phyloP scores from a whole-genome alignment of 1,140 invertebrate genomes.

The Paralvinella palmiformis region DNA sequence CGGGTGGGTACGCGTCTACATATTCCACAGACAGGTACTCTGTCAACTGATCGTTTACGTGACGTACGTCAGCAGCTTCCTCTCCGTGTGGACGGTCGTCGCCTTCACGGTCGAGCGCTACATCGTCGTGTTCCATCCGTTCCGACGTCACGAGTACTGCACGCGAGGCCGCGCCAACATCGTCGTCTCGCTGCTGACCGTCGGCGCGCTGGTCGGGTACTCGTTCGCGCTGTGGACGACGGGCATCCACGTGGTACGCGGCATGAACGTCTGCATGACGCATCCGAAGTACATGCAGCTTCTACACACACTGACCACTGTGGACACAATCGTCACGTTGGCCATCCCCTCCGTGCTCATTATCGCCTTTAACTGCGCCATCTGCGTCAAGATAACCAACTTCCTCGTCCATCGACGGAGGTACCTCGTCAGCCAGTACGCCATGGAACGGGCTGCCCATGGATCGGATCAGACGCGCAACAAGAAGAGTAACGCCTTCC shows the following conservation, averaged over 20 bases:
- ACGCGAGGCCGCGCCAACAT: slow-evolving; percentile 8
- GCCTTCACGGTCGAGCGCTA: slow-evolving; percentile 20
- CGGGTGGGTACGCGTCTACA: background rate
- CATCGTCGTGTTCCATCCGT: slow-evolving; percentile 13
- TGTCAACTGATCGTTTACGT: slow-evolving; percentile 14
- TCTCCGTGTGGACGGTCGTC: slow-evolving; percentile 19
- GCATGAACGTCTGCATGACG: slow-evolving; percentile 31
- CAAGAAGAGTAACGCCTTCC: background rate
- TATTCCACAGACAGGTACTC: slow-evolving; percentile 19
- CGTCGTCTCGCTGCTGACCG: background rate
- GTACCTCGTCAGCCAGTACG: slow-evolving; percentile 22
- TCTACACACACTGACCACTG: slow-evolving; percentile 1
- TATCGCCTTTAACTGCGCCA: slow-evolving; percentile 64
- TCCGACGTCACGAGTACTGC: slow-evolving; percentile 11
- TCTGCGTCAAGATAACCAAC: slow-evolving; percentile 61
- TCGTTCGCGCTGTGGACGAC: slow-evolving; percentile 11
- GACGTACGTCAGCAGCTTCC: slow-evolving; percentile 9
- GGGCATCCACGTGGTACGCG: slow-evolving; percentile 21
- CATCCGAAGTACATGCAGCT: slow-evolving; percentile 6
- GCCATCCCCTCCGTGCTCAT: slow-evolving; percentile 56
- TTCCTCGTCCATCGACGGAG: slow-evolving; percentile 57
- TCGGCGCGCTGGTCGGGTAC: slow-evolving; percentile 12
- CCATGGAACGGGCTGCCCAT: slow-evolving; percentile 53
- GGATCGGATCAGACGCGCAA: slow-evolving; percentile 41
- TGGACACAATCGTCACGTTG: slow-evolving; percentile 18